These are phyloP conservation scores for Drosophila nr. medialis DNA, from an alignment of 2,888 invertebrate species.

Conservation along the genomic window DNA sequence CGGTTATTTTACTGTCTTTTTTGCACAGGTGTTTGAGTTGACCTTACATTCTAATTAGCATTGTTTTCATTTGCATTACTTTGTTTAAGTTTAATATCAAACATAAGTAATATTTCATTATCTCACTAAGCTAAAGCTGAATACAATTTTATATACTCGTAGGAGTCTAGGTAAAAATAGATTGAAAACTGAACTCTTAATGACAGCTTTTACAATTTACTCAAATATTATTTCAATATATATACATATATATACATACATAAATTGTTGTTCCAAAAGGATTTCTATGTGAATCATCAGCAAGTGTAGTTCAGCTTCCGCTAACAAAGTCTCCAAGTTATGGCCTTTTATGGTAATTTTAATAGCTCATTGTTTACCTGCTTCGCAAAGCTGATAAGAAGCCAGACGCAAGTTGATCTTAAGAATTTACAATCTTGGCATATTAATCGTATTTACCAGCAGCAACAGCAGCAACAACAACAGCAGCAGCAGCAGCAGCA, in stretches of 20 bases:
- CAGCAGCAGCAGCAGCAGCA: background rate
- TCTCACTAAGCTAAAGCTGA: background rate
- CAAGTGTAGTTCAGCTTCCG: constrained; percentile 13
- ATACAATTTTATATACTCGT: background rate
- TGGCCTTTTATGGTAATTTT: constrained; percentile 11
- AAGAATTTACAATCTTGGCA: constrained; percentile 20
- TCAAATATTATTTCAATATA: background rate
- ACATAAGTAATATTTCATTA: background rate
- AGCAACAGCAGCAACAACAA: too few relatives aligned
- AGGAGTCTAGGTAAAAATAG: background rate
- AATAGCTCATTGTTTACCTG: constrained; percentile 19
- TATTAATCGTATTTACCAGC: constrained; percentile 29
- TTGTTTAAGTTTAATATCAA: background rate
- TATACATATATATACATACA: background rate
- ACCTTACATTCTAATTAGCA: constrained; percentile 6
- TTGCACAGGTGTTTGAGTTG: constrained; percentile 45
- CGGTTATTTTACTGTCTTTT: constrained; percentile 31
- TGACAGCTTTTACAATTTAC: background rate
- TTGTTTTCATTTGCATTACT: background rate
- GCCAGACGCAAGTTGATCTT: constrained; percentile 32
- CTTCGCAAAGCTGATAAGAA: constrained; percentile 3
- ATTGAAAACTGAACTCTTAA: background rate
- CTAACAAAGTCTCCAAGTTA: too few relatives aligned
- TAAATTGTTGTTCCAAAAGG: background rate
- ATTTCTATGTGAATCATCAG: background rate